These are phyloP conservation scores for Forbesichthys papilliferus DNA, from an alignment of 2,113 vertebrate genomes.

Conservation along the genomic window DNA sequence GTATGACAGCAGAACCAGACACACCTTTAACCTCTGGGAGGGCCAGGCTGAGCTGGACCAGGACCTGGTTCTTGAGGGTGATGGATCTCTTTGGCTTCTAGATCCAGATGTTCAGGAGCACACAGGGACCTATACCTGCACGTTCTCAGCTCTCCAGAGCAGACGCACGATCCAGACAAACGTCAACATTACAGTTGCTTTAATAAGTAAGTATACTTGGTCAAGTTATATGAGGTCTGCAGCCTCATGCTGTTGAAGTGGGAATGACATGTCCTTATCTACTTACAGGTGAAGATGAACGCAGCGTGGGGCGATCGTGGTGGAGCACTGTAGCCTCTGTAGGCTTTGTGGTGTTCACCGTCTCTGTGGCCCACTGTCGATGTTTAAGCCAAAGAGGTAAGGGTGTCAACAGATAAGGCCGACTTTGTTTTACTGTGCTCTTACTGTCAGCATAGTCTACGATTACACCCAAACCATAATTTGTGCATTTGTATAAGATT, in stretches of 20 bases:
- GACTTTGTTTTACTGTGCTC: background rate
- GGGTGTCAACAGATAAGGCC: too few species aligned
- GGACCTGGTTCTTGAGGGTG: slow-evolving; percentile 56
- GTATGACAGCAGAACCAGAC: slow-evolving; percentile 66
- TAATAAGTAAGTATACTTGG: slow-evolving; percentile 58
- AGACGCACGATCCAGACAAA: slow-evolving; percentile 61
- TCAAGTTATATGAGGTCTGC: background rate
- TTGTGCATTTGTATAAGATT: too few species aligned
- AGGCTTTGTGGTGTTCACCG: slow-evolving; percentile 68
- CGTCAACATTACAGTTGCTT: slow-evolving; percentile 66
- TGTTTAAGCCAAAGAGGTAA: slow-evolving; percentile 69
- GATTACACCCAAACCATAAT: too few species aligned
- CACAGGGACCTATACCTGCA: slow-evolving; percentile 70
- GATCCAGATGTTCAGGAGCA: slow-evolving; percentile 56
- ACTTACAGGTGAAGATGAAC: slow-evolving; percentile 59
- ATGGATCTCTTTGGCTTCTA: slow-evolving; percentile 69
- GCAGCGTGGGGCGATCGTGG: slow-evolving; percentile 60
- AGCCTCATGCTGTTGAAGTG: background rate
- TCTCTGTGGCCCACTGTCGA: slow-evolving; percentile 58
- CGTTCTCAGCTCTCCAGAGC: slow-evolving; percentile 60
- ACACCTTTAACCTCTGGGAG: slow-evolving; percentile 64
- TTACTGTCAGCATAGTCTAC: background rate
- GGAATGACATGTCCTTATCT: slow-evolving; percentile 1
- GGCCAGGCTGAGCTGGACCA: slow-evolving; percentile 62
- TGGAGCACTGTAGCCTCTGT: slow-evolving; percentile 74